Conservation (phyloP, 2,888 invertebrate genomes). For the Eupithecia subumbrata region DNA sequence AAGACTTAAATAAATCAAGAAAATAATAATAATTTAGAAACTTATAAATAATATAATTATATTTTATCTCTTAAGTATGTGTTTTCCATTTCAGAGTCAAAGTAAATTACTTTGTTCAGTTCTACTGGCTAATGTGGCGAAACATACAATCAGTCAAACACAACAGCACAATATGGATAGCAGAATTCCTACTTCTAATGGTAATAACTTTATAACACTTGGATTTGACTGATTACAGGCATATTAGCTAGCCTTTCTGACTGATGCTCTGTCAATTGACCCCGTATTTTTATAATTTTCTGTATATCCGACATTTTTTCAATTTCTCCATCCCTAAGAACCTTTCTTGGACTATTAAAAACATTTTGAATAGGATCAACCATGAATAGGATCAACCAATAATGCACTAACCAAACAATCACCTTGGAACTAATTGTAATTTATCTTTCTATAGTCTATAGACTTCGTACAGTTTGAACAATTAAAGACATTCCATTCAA, state of each 20-base stretch:
- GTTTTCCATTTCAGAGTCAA: constrained; percentile 74
- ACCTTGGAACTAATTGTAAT: too few relatives aligned
- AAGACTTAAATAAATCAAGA: not conserved
- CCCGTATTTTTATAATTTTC: too few relatives aligned
- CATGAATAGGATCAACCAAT: too few relatives aligned
- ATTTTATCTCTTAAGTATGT: too few relatives aligned
- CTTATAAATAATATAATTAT: too few relatives aligned
- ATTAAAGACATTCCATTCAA: not conserved
- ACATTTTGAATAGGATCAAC: too few relatives aligned
- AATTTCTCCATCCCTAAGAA: too few relatives aligned
- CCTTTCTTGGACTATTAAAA: too few relatives aligned
- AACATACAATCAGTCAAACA: constrained; percentile 86
- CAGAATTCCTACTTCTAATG: constrained; percentile 85
- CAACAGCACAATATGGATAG: constrained; percentile 85
- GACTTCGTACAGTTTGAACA: not conserved
- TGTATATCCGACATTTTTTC: too few relatives aligned
- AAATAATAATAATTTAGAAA: not conserved
- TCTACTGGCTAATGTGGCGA: constrained; percentile 89
- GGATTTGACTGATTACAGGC: not conserved
- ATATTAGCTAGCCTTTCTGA: too few relatives aligned
- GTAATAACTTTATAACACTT: constrained; percentile 66
- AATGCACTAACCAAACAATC: too few relatives aligned
- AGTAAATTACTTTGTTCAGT: constrained; percentile 85
- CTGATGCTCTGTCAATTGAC: too few relatives aligned
- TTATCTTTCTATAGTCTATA: not conserved